Evolutionary conservation across 1,140 invertebrate genomes (phyloP).

Genomic region (Drosophila rhopaloa): DNA sequence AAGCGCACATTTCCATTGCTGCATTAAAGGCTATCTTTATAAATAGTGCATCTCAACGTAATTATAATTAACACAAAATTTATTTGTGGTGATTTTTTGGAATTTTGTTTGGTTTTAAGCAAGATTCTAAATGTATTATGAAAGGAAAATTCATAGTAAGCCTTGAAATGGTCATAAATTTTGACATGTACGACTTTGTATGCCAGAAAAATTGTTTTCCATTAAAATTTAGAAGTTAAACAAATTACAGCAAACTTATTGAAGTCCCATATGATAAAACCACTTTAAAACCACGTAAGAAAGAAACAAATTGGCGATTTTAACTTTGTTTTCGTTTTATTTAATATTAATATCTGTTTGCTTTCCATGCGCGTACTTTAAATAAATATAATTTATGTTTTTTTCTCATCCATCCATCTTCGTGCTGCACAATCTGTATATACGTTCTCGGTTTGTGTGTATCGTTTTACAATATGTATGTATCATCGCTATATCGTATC

Average conservation of each 20-base stretch:
- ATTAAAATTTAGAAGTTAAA: constrained; percentile 1
- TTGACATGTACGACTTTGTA: constrained; percentile 5
- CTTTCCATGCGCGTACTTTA: constrained; percentile 82
- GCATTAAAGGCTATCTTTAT: constrained; percentile 20
- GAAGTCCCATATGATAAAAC: background rate
- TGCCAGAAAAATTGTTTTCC: constrained; percentile 6
- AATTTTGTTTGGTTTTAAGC: constrained; percentile 10
- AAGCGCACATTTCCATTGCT: constrained; percentile 57
- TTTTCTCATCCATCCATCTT: constrained; percentile 30
- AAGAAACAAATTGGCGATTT: constrained; percentile 21
- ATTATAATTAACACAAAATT: background rate
- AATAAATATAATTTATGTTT: constrained; percentile 83
- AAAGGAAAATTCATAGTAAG: constrained; percentile 1
- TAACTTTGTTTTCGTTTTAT: constrained; percentile 80
- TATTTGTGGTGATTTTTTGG: background rate
- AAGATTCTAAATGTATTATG: background rate
- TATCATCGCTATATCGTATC: constrained; percentile 51
- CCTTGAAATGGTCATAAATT: constrained; percentile 12
- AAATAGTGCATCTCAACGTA: background rate
- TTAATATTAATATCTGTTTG: constrained; percentile 83
- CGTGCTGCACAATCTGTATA: constrained; percentile 56
- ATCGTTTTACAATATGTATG: constrained; percentile 77
- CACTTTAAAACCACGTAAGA: background rate
- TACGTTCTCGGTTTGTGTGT: constrained; percentile 51
- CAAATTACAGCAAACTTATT: too few relatives aligned